Evolutionary conservation across 2,888 invertebrate genomes (phyloP), one percentile per base, ranked within the genome.

Genomic region (Cyclophora albipunctata): DNA sequence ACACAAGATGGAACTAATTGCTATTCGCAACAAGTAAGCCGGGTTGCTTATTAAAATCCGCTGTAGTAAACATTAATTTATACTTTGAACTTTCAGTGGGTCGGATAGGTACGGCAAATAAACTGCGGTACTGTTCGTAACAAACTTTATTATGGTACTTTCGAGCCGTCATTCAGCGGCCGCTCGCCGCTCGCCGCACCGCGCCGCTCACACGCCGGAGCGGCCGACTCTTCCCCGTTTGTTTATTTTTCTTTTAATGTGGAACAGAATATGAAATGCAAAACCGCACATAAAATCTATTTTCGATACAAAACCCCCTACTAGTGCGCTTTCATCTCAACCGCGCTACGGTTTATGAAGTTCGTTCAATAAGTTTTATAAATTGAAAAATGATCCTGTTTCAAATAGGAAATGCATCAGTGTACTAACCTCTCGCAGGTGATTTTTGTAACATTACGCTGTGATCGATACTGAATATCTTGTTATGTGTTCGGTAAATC

Each of bases 1-100:
- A 81, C 78, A 73, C 71, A 69, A 74, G 71, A 72, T 70, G 66
- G 66, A 68, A 71, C 76, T 83, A 78, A 84, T 84, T 84, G 81
- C 78, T 71, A 85, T 84, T 84, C 84, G 80, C 71, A 64, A 73
- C 78, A 76, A 78, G 78, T 70, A 71, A 71, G 70, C 75, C 60
- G 53, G 65, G 67, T 73, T 81, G 77, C 79, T 84, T 84, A 84
- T 84, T 83, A 84, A 81, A 79, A 80, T 75, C 68, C 70, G 67
- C 65, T 73, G 74, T 71, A 71, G 71, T 76, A 75, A 75, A 75
- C 77, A 78, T 78, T 83, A 80, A 81, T 82, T 81, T 81, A 71
- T 70, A 74, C 58, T 60, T 56, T 52, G 50, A 52, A 52, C 46
- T 52, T 50, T 7, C 47, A 53, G 53, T 49, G 54, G 56, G 53